Evolutionary conservation across 2,888 invertebrate genomes (phyloP).

Genomic region (Caenorhabditis sp.): DNA sequence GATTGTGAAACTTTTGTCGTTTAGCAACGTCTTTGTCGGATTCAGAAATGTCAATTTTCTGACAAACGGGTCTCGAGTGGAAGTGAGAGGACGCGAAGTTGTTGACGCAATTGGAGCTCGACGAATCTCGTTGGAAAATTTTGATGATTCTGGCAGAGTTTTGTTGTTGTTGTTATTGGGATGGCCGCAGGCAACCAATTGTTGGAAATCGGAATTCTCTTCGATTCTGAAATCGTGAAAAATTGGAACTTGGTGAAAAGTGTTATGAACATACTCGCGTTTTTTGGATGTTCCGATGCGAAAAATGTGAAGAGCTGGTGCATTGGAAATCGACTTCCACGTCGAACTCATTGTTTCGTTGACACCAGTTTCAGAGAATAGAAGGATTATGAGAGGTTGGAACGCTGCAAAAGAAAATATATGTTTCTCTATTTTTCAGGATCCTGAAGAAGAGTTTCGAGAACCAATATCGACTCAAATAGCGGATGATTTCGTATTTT

Average conservation of each 20-base stretch:
- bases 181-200: conserved; percentile 31
- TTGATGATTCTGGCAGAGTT: conserved; percentile 17
- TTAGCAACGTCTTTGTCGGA: conserved; percentile 19
- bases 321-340: conserved; percentile 39
- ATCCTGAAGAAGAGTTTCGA: no score
- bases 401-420: conserved; percentile 28
- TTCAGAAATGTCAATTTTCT: conserved; percentile 33
- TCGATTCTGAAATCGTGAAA: conserved; percentile 27
- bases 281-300: conserved; percentile 40
- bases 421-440: no score
- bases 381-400: conserved; percentile 42
- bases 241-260: not conserved
- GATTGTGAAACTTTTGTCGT: conserved; percentile 19
- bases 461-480: no score
- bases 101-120: conserved; percentile 16
- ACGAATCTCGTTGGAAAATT: conserved; percentile 35
- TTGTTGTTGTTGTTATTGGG: conserved; percentile 10
- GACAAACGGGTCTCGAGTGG: conserved; percentile 29
- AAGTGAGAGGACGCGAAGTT: conserved; percentile 25
- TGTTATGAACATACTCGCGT: conserved; percentile 6
- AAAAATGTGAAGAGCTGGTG: conserved; percentile 41
- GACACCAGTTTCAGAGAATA: conserved; percentile 42
- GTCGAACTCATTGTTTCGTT: conserved; percentile 25
- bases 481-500: no score
- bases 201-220: conserved; percentile 31